Percentiles rank a stretch among this genome's conserved stretches.
These are phyloP conservation scores for Chaetoderma sp. DNA, from an alignment of 2,888 invertebrate species.

Conservation along the genomic window DNA sequence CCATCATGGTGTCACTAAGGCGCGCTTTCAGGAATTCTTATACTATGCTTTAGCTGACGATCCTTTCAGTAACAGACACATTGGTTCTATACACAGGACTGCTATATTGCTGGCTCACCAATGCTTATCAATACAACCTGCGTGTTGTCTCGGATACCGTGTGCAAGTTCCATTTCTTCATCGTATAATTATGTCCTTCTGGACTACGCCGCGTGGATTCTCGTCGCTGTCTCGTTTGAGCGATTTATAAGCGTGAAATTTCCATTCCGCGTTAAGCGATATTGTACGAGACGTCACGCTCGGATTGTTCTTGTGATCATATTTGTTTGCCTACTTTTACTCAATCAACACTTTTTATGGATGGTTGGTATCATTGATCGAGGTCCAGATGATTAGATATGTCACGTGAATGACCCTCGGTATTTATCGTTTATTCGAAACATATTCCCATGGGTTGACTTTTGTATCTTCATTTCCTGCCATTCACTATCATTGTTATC, in stretches of 20 bases:
- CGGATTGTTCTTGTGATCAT: slow-evolving; percentile 40
- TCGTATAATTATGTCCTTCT: slow-evolving; percentile 56
- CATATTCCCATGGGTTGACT: slow-evolving; percentile 55
- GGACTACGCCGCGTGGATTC: slow-evolving; percentile 59
- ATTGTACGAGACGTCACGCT: slow-evolving; percentile 49
- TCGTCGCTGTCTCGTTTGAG: slow-evolving; percentile 61
- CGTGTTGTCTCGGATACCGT: slow-evolving; percentile 41
- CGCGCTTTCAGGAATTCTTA: slow-evolving; percentile 35
- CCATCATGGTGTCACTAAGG: slow-evolving; percentile 39
- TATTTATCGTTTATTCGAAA: too few species aligned
- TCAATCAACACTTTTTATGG: slow-evolving; percentile 62
- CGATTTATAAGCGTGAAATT: slow-evolving; percentile 60
- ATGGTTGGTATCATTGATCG: too few species aligned
- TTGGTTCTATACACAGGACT: slow-evolving; percentile 43
- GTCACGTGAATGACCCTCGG: too few species aligned
- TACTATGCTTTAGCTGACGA: slow-evolving; percentile 45
- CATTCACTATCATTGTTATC: slow-evolving; percentile 50
- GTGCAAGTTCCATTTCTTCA: slow-evolving; percentile 60
- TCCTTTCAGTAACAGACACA: slow-evolving; percentile 40
- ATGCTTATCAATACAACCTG: slow-evolving; percentile 39
- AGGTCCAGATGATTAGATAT: too few species aligned
- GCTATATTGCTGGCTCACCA: slow-evolving; percentile 45
- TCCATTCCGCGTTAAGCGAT: slow-evolving; percentile 47
- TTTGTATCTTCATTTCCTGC: slow-evolving; percentile 48
- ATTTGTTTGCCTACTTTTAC: slow-evolving; percentile 30